Base-by-base conservation (phyloP, 2,113 vertebrate genomes). In the Tachysurus fulvidraco region DNA sequence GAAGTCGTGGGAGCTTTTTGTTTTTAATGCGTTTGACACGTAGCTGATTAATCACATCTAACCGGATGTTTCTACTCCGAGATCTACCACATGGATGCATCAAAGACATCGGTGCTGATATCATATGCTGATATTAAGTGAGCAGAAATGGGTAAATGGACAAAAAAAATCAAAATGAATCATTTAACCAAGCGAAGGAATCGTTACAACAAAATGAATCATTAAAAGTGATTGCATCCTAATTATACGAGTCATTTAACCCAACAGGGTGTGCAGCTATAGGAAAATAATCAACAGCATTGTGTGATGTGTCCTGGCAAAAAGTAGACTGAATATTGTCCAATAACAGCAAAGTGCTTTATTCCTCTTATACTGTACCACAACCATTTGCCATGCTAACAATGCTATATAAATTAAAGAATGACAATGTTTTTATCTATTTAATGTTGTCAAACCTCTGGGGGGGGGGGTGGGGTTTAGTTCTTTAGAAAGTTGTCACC, bases 1-100 rank as follows among this genome's bases (percentile, higher is more conserved):
- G 59, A 83, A 73, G 41, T 62, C 44, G 36, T 60, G 71, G 55
- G 16, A 55, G 55, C 28, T 28, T 80, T 28, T 44, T 87, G 28
- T 30, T 83, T 83, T 78, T 83, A 83, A 77, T 64, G n/a, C 62
- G 25, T 30, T 69, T 86, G 36, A 79, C 60, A 84, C 52, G 36
- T 67, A 84, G n/a, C 78, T 85, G 87, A 81, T 83, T 74, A 67
- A 85, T 85, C 57, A 85, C 69, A 86, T 57, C 84, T 65, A 79
- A 67, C 62, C 28, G 28, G 76, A 79, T 79, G 59, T 79, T 85
- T 55, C 41, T 62, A 23, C 28, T 50, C 41, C 28, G 44, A 77
- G 55, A 62, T 60, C 13, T 21, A 55, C 50, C 17, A 36, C 84
- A 80, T 17, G 77, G 19, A 80, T 36, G 30, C 60, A 57, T 67